These are phyloP conservation scores for Dioctria rufipes DNA, from an alignment of 2,888 invertebrate genomes.

Conservation along the genomic window DNA sequence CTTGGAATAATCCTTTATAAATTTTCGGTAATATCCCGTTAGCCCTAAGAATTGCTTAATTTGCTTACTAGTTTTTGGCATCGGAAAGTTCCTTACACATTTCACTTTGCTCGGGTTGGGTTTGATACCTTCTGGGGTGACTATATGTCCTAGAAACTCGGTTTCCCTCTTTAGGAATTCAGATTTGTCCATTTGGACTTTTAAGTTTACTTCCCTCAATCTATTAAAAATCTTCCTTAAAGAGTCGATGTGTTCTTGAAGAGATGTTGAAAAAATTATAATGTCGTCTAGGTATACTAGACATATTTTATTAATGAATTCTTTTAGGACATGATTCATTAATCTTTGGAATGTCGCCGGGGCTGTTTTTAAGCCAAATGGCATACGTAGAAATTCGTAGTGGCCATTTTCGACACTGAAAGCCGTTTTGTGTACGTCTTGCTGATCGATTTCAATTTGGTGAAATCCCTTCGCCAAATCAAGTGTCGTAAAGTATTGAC, in stretches of 20 bases:
- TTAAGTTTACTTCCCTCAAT: conserved; percentile 54
- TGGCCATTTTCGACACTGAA: not conserved
- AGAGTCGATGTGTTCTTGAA: conserved; percentile 62
- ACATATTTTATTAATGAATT: conserved; percentile 60
- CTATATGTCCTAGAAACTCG: conserved; percentile 42
- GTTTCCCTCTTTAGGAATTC: conserved; percentile 43
- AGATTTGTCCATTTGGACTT: conserved; percentile 42
- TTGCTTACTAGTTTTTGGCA: conserved; percentile 50
- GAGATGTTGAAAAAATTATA: conserved; percentile 50
- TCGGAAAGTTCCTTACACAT: conserved; percentile 27
- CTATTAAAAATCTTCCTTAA: conserved; percentile 60
- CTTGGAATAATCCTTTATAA: conserved; percentile 33
- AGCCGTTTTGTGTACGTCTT: conserved; percentile 39
- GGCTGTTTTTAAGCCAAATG: conserved; percentile 50
- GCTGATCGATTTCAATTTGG: conserved; percentile 36
- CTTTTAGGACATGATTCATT: conserved; percentile 57
- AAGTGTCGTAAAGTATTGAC: no score
- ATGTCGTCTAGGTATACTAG: conserved; percentile 49
- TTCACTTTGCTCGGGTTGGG: conserved; percentile 36
- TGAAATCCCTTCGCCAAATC: conserved; percentile 31
- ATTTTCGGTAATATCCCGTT: conserved; percentile 48
- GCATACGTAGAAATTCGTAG: conserved; percentile 38
- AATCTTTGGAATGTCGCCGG: conserved; percentile 42
- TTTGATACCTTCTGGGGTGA: conserved; percentile 49
- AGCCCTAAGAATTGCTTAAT: conserved; percentile 35